Conservation (phyloP, 2,797 vertebrate species). For the Poeciliopsis gracilis region DNA sequence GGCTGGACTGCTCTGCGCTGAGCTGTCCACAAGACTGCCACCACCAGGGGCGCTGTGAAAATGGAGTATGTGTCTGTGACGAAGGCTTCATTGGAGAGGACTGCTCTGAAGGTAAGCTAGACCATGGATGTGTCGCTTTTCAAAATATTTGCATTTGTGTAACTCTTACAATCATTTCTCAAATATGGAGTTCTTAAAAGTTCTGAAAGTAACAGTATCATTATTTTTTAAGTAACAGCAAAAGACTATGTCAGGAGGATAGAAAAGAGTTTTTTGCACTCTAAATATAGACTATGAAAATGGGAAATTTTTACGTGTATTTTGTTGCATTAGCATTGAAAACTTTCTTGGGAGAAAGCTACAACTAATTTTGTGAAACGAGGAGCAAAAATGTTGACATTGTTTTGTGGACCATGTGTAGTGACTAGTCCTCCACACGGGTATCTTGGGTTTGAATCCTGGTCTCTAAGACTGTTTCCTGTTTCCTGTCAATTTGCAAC, state of each 20-base stretch:
- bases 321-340: no score
- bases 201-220: not conserved
- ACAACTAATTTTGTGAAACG: not conserved
- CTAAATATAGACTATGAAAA: no score
- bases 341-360: not conserved
- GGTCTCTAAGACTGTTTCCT: no score
- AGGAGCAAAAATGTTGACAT: not conserved
- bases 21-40: conserved; percentile 8
- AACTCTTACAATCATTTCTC: not conserved
- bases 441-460: no score
- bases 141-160: not conserved
- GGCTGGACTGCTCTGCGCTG: not conserved
- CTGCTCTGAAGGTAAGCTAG: conserved; percentile 85
- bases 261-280: not conserved
- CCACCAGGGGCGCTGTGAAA: conserved; percentile 78
- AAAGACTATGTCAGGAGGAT: not conserved
- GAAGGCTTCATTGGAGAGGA: conserved; percentile 79
- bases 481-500: no score
- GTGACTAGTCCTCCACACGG: no score
- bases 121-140: not conserved
- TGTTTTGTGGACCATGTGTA: no score
- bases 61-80: conserved; percentile 74
- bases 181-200: not conserved
- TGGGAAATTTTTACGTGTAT: no score
- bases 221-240: not conserved